A percentile compares a stretch with the other conserved stretches of the same genome.
Conservation (phyloP, 2,888 invertebrate species). For the Laothoe populi region DNA sequence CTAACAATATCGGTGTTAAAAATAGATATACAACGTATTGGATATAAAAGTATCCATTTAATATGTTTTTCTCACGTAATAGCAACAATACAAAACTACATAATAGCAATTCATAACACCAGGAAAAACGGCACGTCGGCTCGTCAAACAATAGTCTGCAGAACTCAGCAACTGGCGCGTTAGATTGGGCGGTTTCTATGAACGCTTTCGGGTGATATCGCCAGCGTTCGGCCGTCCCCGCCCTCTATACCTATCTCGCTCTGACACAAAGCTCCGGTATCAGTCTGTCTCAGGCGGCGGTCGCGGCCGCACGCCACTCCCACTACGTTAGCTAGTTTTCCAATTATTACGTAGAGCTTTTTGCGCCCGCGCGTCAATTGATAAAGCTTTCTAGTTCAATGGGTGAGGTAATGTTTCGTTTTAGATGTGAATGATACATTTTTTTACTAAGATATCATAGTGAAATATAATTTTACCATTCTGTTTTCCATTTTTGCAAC, state of each 20-base stretch:
- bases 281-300: conserved; percentile 57
- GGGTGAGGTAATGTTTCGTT: conserved; percentile 32
- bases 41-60: too few species aligned
- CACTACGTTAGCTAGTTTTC: conserved; percentile 75
- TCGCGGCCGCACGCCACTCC: conserved; percentile 63
- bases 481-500: too few species aligned
- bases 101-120: not conserved
- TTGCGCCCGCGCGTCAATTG: conserved; percentile 68
- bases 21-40: too few species aligned
- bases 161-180: conserved; percentile 53
- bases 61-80: not conserved
- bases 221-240: conserved; percentile 67
- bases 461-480: too few species aligned
- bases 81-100: not conserved
- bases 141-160: conserved; percentile 39
- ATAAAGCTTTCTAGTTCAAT: conserved; percentile 71
- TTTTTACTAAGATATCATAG: not conserved
- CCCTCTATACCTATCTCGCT: conserved; percentile 53
- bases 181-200: conserved; percentile 72
- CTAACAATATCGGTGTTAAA: too few species aligned
- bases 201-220: conserved; percentile 67
- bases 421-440: conserved; percentile 3
- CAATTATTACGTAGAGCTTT: conserved; percentile 81
- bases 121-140: not conserved
- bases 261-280: conserved; percentile 40